Evolutionary conservation across 2,113 vertebrate species (phyloP).

Genomic region (Paratilapia polleni): DNA sequence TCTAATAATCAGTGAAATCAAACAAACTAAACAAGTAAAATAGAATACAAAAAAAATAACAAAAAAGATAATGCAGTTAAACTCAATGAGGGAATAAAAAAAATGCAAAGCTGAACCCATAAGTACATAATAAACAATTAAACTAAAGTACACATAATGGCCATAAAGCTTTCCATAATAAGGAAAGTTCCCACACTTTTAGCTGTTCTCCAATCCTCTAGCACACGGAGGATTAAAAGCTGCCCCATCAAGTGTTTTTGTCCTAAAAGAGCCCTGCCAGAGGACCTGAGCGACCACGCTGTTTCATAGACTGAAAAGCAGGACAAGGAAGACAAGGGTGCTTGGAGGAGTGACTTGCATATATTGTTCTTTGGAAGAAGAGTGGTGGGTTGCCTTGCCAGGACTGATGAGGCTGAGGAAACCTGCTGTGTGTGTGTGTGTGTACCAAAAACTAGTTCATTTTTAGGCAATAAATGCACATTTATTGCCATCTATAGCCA

Average conservation of each 20-base stretch:
- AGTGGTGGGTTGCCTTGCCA: not conserved
- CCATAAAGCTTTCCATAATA: not conserved
- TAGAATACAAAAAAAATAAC: not conserved
- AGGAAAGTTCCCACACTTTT: not conserved
- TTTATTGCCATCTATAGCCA: not conserved
- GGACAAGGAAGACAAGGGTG: not conserved
- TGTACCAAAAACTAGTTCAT: not conserved
- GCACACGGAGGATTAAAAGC: not conserved
- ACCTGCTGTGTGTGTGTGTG: not conserved
- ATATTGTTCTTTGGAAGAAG: not conserved
- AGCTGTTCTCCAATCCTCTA: not conserved
- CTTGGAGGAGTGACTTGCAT: not conserved
- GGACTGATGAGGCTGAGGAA: not conserved
- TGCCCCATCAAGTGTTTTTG: not conserved
- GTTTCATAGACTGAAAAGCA: not conserved
- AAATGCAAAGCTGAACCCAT: too few species aligned
- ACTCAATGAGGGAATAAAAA: too few species aligned
- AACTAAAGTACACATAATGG: not conserved
- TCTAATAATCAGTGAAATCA: accelerated
- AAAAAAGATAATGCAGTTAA: too few species aligned
- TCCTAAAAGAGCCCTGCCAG: not conserved
- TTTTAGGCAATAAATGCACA: not conserved
- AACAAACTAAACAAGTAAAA: not conserved
- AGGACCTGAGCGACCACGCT: not conserved
- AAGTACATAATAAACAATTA: not conserved